A percentile compares a stretch with the other conserved stretches of the same genome.
Conservation (phyloP, 2,113 vertebrate species). For the Struthidea cinerea region DNA sequence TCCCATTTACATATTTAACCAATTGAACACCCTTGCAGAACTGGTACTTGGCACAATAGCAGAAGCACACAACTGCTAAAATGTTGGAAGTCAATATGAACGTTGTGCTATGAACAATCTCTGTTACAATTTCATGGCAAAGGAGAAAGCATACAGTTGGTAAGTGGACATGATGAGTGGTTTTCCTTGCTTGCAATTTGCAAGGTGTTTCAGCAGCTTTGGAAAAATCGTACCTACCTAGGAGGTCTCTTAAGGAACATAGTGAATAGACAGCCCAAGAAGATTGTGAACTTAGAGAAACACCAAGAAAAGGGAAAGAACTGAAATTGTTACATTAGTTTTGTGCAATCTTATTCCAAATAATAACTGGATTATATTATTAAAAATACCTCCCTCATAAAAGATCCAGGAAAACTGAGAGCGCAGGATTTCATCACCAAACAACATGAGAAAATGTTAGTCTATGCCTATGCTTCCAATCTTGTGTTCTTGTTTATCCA, state of each 20-base stretch:
- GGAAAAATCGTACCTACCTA: not conserved
- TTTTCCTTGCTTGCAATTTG: not conserved
- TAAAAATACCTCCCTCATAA: not conserved
- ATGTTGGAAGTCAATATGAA: not conserved
- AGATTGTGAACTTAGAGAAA: not conserved
- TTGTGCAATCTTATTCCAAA: not conserved
- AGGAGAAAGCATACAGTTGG: not conserved
- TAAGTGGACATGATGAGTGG: not conserved
- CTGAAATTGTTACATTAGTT: not conserved
- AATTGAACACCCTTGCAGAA: not conserved
- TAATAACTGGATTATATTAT: not conserved
- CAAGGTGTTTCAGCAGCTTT: not conserved
- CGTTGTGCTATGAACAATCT: rapidly evolving
- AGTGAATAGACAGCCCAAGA: not conserved
- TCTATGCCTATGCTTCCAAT: not conserved
- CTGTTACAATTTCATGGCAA: not conserved
- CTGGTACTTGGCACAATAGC: not conserved
- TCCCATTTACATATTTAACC: not conserved
- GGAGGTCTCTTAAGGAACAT: not conserved
- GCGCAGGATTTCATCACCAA: not conserved
- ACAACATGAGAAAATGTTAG: not conserved
- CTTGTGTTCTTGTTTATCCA: not conserved
- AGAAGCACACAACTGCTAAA: not conserved
- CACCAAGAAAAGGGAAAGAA: not conserved
- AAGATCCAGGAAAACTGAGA: not conserved